Evolutionary conservation across 2,888 invertebrate species (phyloP).

Genomic region (Nomada hirtipes): DNA sequence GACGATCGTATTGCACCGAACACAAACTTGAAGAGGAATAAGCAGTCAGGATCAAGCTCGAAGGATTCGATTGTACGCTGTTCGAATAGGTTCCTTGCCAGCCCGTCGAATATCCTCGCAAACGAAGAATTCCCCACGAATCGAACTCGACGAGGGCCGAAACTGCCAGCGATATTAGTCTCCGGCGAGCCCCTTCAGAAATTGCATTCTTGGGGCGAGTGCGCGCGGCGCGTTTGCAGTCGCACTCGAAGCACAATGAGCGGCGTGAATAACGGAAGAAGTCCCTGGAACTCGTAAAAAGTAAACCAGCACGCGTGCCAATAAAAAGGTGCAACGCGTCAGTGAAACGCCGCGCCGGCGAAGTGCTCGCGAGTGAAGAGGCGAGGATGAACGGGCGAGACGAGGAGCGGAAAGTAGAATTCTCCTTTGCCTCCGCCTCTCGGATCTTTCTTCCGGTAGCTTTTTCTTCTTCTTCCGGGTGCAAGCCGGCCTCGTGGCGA

Average conservation of each 20-base stretch:
- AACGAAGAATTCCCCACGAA: background rate
- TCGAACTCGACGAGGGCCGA: conserved; percentile 3
- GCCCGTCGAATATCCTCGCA: no score
- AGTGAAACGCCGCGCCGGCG: conserved; percentile 27
- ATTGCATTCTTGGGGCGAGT: conserved; percentile 19
- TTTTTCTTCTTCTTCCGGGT: conserved; percentile 5
- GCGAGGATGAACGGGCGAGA: conserved; percentile 37
- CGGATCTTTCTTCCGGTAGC: background rate
- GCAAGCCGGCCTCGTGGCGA: conserved; percentile 19
- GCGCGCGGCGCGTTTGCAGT: conserved; percentile 25
- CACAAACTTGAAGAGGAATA: no score
- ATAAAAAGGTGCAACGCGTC: conserved; percentile 53
- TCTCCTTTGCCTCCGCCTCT: background rate
- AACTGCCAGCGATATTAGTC: background rate
- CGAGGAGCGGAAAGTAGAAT: conserved; percentile 15
- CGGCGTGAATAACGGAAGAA: conserved; percentile 21
- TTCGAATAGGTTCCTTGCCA: no score
- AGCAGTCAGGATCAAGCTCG: no score
- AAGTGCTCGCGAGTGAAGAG: conserved; percentile 46
- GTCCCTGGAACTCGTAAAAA: conserved; percentile 29
- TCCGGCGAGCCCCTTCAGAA: background rate
- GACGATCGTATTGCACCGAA: no score
- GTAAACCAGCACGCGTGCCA: conserved; percentile 52
- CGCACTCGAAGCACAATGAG: conserved; percentile 45
- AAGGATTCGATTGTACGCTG: no score